A percentile compares a stretch with the other conserved stretches of the same genome.
Evolutionary conservation across 2,113 vertebrate species (phyloP).

Genomic region (Fregetta grallaria): DNA sequence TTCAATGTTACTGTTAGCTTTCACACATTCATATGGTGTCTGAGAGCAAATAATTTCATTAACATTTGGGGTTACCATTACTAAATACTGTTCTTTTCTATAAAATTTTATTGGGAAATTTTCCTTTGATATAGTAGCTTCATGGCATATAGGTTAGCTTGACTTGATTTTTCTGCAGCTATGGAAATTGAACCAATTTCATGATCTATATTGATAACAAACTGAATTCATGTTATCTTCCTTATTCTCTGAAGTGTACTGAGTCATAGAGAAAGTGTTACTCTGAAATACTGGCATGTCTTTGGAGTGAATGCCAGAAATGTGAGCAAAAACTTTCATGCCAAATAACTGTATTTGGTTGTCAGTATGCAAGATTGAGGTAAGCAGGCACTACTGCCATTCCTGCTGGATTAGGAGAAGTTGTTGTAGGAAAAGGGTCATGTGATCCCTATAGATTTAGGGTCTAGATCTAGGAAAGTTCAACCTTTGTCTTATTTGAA

Average conservation of each 20-base stretch:
- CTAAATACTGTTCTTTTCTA: neutral
- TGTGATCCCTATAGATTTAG: neutral
- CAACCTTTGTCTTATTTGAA: neutral
- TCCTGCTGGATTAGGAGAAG: neutral
- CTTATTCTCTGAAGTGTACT: neutral
- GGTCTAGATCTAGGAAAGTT: neutral
- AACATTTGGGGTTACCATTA: neutral
- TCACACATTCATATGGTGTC: neutral
- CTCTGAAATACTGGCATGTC: neutral
- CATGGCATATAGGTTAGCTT: neutral
- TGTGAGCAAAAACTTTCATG: neutral
- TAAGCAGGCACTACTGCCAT: neutral
- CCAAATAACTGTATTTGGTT: neutral
- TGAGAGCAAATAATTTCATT: neutral
- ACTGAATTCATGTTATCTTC: neutral
- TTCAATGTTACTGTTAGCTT: neutral
- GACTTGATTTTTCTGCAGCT: neutral
- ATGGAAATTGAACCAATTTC: neutral
- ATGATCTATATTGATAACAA: neutral
- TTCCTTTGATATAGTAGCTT: neutral
- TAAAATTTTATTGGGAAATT: neutral
- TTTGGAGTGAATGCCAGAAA: neutral
- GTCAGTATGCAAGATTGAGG: neutral
- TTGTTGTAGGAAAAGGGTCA: neutral
- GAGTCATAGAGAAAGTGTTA: neutral